Evolutionary conservation across 1,140 invertebrate species (phyloP), one percentile per base, ranked within the genome.

Genomic region (Sinella curviseta): DNA sequence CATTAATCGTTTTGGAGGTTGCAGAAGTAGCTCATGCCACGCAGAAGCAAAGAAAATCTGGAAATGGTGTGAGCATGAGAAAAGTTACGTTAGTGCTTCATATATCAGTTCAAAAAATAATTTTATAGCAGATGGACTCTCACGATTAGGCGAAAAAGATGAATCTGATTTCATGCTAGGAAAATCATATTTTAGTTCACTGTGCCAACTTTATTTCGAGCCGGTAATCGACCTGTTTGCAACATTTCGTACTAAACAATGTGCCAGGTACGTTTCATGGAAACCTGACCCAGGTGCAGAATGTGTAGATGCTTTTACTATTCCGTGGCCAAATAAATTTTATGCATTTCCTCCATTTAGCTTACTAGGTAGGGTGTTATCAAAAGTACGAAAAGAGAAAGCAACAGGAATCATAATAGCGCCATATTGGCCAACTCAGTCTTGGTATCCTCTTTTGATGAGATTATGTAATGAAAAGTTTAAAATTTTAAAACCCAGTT

Each of bases 1-100:
- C 34, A 57, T 81, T 0, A 81, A 81, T 48, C 74, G 57, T 65
- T 77, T 34, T 70, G 80, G 80, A 1, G 76, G 80, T 48, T 77
- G 55, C n/a, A 26, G 78, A 26, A 78, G 33, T 0, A 0, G 12
- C 20, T 16, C 30, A 12, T 79, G 36, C 30, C 34, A 73, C 36
- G 12, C 24, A 30, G 28, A 74, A 24, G 78, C 80, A n/a, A 77
- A 57, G 14, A 12, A 17, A 30, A 79, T 78, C 4, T 81, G 74
- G 79, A 30, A 31, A 12, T 81, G 74, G 70, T 74, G 55, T 16
- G 77, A 77, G 24, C 2, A 12, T 31, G 16, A 28, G 1, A 26
- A 12, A 1, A 30, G 55, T 26, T 4, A 8, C 57, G 2, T 77
- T 30, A 60, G 2, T 20, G 76, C 55, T 1, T 28, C 54, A 14